Evolutionary conservation across 2,797 vertebrate genomes (phyloP).

Genomic region (Crypturellus tataupa): DNA sequence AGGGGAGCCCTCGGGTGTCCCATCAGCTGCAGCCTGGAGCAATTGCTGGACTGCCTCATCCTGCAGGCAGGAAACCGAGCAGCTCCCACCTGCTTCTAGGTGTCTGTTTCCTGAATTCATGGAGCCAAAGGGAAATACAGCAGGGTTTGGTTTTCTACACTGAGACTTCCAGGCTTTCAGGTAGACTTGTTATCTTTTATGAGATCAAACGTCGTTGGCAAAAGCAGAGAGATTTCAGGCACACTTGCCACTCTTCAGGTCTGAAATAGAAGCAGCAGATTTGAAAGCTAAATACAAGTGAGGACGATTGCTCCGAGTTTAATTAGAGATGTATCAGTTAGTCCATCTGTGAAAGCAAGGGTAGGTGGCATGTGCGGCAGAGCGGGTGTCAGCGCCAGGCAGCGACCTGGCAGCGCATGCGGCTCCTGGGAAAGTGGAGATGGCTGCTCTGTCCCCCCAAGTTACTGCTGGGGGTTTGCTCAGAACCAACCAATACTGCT

Average conservation of each 20-base stretch:
- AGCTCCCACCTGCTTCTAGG: neutral
- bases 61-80: neutral
- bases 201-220: neutral
- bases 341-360: neutral
- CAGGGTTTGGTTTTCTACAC: neutral
- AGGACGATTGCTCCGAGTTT: conserved; percentile 30
- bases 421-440: too few relatives aligned
- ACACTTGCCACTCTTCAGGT: neutral
- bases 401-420: too few relatives aligned
- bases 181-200: neutral
- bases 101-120: neutral
- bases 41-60: neutral
- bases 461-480: too few relatives aligned
- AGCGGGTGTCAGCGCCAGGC: too few relatives aligned
- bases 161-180: neutral
- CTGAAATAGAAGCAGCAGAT: conserved; percentile 49
- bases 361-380: neutral
- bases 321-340: conserved; percentile 33
- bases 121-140: neutral
- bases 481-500: too few relatives aligned
- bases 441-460: too few relatives aligned
- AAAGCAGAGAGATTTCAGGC: neutral
- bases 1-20: neutral
- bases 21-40: neutral
- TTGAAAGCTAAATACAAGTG: conserved; percentile 12